Evolutionary conservation across 1,140 invertebrate genomes (phyloP).

Genomic region (Drosophila novamexicana): DNA sequence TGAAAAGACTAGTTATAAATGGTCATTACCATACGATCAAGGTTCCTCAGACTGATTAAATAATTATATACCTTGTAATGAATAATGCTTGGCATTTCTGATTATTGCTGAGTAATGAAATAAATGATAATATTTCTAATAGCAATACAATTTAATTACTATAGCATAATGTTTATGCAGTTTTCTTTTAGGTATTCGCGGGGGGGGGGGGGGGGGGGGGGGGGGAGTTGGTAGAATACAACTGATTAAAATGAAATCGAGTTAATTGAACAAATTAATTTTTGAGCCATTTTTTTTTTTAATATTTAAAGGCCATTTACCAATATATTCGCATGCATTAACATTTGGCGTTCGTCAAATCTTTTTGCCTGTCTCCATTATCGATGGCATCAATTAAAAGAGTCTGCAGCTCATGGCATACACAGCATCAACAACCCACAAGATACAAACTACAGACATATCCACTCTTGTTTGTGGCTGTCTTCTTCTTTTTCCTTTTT

Average conservation of each 20-base stretch:
- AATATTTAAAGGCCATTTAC: not conserved
- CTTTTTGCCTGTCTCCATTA: constrained; percentile 7
- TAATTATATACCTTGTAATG: too few species aligned
- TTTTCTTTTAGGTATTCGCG: too few species aligned
- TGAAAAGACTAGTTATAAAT: not conserved
- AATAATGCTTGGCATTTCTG: too few species aligned
- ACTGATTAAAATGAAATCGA: too few species aligned
- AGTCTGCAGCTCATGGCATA: constrained; percentile 18
- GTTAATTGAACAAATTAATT: too few species aligned
- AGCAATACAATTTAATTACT: too few species aligned
- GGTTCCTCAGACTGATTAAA: not conserved
- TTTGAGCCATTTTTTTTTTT: too few species aligned
- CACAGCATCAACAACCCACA: constrained; percentile 17
- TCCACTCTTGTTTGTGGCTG: constrained; percentile 14
- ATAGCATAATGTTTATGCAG: too few species aligned
- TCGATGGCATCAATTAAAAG: constrained; percentile 24
- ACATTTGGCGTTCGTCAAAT: not conserved
- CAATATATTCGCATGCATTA: not conserved
- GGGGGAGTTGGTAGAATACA: too few species aligned
- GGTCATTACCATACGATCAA: not conserved
- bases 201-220: too few species aligned
- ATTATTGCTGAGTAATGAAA: too few species aligned
- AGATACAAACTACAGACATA: constrained; percentile 22
- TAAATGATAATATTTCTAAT: too few species aligned
- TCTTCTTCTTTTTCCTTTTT: constrained; percentile 13